Base-by-base conservation (phyloP, 2,888 invertebrate genomes). In the Athrips mouffetella region DNA sequence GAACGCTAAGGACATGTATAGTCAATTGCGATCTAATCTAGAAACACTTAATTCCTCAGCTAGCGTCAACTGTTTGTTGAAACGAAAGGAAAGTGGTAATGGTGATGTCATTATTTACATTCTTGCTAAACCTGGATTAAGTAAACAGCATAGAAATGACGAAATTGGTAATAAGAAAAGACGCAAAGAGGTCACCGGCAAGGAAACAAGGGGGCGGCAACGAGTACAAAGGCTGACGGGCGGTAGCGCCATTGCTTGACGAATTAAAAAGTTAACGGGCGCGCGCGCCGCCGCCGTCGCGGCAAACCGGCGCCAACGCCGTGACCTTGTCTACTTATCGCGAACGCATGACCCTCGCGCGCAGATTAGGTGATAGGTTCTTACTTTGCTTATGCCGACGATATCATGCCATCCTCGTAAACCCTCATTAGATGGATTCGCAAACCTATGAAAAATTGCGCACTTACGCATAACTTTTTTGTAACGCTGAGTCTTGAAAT, bases 291-390 rank as follows among this genome's bases (percentile, higher is more conserved):
- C 80, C 73, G 66, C 70, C 74, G 72, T 58, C 76, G 74, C 82
- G 85, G 80, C 85, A 59, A 42, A 63, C 62, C 76, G 81, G 81
- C 81, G 87, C 85, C 86, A 70, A 75, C 82, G 83, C 73, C 81
- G 75, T 79, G 87, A 85, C 87, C 87, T 86, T 87, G 85, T 79
- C 82, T 80, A 74, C 73, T 82, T 84, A 83, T 84, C 85, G 82
- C 80, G 70, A 73, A 67, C 79, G 77, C 70, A 65, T 82, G 85
- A 84, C 84, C 83, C 85, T 84, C 83, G 71, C 71, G 68, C 63
- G 59, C 76, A 78, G 78, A 83, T 82, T 83, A 82, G 77, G 70
- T 65, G 73, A 70, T 70, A 71, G 71, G 65, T 67, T 63, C 63
- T 62, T 54, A 62, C 67, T 70, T 64, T 65, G 63, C 66, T 53